A percentile compares a stretch with the other conserved stretches of the same genome.
Conservation (phyloP, 2,113 vertebrate species). For the Maccullochella peelii region DNA sequence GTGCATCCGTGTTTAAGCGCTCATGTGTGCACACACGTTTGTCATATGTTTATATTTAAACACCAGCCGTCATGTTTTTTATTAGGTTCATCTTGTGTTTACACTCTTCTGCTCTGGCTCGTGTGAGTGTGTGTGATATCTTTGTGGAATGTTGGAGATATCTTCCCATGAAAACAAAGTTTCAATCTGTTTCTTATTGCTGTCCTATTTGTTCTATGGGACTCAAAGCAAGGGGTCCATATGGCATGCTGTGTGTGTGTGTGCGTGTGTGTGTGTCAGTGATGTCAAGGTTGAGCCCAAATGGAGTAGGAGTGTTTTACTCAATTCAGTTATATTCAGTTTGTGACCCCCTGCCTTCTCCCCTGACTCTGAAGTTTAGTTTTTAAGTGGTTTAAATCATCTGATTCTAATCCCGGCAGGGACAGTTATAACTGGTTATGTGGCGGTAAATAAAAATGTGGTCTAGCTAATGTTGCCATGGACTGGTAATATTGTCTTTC, state of each 20-base stretch:
- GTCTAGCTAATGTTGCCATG: background rate
- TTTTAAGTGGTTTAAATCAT: conserved; percentile 37
- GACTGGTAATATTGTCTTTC: background rate
- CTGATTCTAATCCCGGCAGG: conserved; percentile 13
- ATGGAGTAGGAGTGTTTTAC: conserved; percentile 33
- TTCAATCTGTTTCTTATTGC: conserved; percentile 78
- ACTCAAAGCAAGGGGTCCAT: conserved; percentile 67
- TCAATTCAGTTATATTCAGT: conserved; percentile 6
- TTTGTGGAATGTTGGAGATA: conserved; percentile 67
- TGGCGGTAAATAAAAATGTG: conserved; percentile 1
- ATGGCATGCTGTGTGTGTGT: conserved; percentile 57
- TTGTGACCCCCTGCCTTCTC: conserved; percentile 3
- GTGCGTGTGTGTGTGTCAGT: conserved; percentile 10
- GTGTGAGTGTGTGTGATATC: conserved; percentile 33
- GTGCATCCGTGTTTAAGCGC: background rate
- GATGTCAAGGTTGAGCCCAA: conserved; percentile 49
- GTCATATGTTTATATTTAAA: conserved; percentile 52
- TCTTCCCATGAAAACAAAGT: conserved; percentile 75
- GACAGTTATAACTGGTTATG: background rate
- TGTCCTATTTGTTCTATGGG: conserved; percentile 62
- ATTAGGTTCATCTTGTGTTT: conserved; percentile 66
- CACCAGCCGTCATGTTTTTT: conserved; percentile 51
- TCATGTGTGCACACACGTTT: conserved; percentile 17
- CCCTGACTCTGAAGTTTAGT: conserved; percentile 5
- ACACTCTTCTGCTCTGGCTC: conserved; percentile 35